These are phyloP conservation scores for Cyprinella venusta DNA, from an alignment of 2,797 vertebrate genomes.

Conservation along the genomic window DNA sequence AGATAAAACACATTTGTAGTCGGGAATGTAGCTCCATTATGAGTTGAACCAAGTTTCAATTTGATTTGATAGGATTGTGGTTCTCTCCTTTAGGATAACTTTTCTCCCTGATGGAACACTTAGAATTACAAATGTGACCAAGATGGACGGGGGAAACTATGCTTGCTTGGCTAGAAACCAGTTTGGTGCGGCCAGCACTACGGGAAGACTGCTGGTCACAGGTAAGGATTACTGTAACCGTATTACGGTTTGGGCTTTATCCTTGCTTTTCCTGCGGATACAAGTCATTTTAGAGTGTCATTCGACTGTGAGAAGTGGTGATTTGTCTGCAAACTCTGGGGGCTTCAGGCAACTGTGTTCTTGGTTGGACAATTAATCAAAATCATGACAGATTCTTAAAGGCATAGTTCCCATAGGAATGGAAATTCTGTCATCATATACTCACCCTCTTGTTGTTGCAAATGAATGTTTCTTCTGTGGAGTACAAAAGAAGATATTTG, in stretches of 20 bases:
- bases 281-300: neutral
- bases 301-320: slow-evolving; percentile 4
- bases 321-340: slow-evolving; percentile 25
- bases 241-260: neutral
- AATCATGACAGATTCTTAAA: slow-evolving; percentile 59
- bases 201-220: slow-evolving; percentile 87
- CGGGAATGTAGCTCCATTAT: slow-evolving; percentile 28
- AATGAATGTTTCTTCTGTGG: neutral
- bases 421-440: neutral
- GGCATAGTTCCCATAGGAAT: neutral
- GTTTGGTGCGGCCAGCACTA: slow-evolving; percentile 90
- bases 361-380: slow-evolving; percentile 65
- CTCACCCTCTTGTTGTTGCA: neutral
- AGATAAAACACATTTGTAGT: slow-evolving; percentile 50
- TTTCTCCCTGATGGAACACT: slow-evolving; percentile 88
- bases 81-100: slow-evolving; percentile 76
- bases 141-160: slow-evolving; percentile 87
- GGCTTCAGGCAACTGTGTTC: slow-evolving; percentile 62
- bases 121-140: slow-evolving; percentile 87
- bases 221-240: slow-evolving; percentile 72
- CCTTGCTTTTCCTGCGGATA: neutral
- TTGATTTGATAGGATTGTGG: slow-evolving; percentile 46
- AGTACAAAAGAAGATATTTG: neutral
- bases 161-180: slow-evolving; percentile 91
- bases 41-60: slow-evolving; percentile 34